A percentile compares a stretch with the other conserved stretches of the same genome.
Conservation (phyloP, 92 coral and sea anemone species). For the Zoanthus solanderi region DNA sequence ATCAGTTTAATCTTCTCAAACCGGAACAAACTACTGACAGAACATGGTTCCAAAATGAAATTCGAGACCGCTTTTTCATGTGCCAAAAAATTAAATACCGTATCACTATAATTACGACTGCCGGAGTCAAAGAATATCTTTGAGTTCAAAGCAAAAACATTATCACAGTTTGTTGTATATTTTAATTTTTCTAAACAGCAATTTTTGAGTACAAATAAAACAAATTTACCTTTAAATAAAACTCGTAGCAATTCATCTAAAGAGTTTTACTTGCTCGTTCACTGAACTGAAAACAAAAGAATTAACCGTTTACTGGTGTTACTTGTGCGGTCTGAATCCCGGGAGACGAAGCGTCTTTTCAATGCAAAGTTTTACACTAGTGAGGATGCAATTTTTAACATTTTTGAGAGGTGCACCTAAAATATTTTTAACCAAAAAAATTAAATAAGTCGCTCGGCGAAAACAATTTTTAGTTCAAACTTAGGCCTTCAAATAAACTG, state of each 20-base stretch:
- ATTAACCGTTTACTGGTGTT: background rate
- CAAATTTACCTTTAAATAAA: background rate
- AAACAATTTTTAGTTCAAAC: background rate
- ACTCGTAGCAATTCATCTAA: background rate
- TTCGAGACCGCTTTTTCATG: constrained; percentile 5
- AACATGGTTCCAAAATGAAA: background rate
- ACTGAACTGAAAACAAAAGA: constrained; percentile 17
- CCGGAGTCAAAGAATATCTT: background rate
- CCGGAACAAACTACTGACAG: background rate
- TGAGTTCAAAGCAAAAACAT: background rate
- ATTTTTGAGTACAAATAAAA: background rate
- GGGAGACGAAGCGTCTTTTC: background rate
- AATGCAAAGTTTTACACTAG: background rate
- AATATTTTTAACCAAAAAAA: background rate
- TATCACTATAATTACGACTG: background rate
- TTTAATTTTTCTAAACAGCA: background rate
- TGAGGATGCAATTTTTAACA: too few species aligned
- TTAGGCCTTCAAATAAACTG: too few species aligned
- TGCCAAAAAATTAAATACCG: constrained; percentile 18
- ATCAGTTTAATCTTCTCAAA: background rate
- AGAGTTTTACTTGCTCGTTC: constrained; percentile 12
- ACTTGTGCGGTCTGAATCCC: background rate
- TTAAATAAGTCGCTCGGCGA: background rate
- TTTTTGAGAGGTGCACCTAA: background rate
- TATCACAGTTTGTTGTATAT: background rate